Base-by-base conservation (phyloP, 2,888 invertebrate genomes). In the Seira ritae region DNA sequence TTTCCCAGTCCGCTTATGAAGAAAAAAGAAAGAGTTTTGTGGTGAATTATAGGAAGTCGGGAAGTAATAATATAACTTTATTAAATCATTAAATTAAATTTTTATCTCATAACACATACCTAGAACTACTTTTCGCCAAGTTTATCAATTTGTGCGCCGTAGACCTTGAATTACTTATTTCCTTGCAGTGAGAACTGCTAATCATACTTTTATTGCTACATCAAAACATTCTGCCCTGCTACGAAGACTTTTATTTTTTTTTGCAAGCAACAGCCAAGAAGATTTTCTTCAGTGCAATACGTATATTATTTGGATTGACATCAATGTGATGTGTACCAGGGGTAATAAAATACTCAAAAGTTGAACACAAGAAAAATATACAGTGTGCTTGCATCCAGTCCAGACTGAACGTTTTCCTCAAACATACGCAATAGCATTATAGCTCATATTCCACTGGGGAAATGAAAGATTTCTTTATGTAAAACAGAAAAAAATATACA, bases 1-100 rank as follows among this genome's bases (percentile, higher is more conserved):
- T 89, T 88, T 87, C 79, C 79, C 84, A 76, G 73, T 69, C 74
- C 37, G 62, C 78, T 42, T 83, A 74, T 74, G 50, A 70, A 78
- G 62, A 62, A 23, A 55, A 60, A 66, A 31, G 50, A 62, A 17
- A 31, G 23, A 42, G 42, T 62, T 62, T 65, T 15, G 50, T 50
- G 50, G 50, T 62, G 62, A n/a, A 42, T 23, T 65, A 37, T 4
- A 80, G 50, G 31, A 20, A 72, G 71, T 8, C 2, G 1, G 20
- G 20, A 3, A 62, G 19, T 31, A 77, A 68, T 37, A 50, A 73
- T 23, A 69, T 55, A 71, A 55, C 68, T 81, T 81, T 76, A 76
- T 81, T 82, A 77, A 69, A 68, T 82, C 82, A 73, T 82, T 77
- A 68, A 23, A 46, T 62, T 62, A 62, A 8, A 19, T 19, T 62